Conservation (phyloP, 2,113 vertebrate species). For the Hoplias malabaricus region DNA sequence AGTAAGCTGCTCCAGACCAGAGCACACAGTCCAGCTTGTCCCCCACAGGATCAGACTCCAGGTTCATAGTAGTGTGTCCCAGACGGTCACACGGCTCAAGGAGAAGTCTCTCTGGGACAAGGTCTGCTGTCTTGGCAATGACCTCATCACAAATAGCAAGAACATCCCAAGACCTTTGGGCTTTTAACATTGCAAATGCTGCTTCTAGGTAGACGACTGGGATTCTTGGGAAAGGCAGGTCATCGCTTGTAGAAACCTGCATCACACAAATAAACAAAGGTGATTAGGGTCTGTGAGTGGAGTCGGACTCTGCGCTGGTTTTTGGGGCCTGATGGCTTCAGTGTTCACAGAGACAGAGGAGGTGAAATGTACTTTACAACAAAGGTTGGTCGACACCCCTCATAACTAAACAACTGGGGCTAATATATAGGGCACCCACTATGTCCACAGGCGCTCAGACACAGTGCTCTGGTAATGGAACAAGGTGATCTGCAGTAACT, state of each 20-base stretch:
- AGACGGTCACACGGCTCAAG: conserved; percentile 58
- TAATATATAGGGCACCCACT: too few species aligned
- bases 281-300: too few species aligned
- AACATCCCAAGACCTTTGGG: conserved; percentile 74
- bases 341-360: too few species aligned
- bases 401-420: too few species aligned
- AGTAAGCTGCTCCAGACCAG: conserved; percentile 80
- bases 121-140: conserved; percentile 64
- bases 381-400: too few species aligned
- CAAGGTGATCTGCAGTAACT: too few species aligned
- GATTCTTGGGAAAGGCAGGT: conserved; percentile 71
- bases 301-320: too few species aligned
- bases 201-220: conserved; percentile 86
- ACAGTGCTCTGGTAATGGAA: too few species aligned
- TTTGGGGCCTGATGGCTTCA: too few species aligned
- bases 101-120: conserved; percentile 74
- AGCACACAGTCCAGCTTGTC: conserved; percentile 70
- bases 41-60: conserved; percentile 36
- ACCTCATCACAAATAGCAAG: conserved; percentile 83
- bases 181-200: conserved; percentile 78
- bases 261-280: not conserved
- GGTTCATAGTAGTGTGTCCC: conserved; percentile 28
- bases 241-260: conserved; percentile 62
- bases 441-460: too few species aligned
- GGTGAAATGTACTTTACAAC: too few species aligned